These are phyloP conservation scores for Dasypogon diadema DNA, from an alignment of 2,888 invertebrate genomes.

Conservation along the genomic window DNA sequence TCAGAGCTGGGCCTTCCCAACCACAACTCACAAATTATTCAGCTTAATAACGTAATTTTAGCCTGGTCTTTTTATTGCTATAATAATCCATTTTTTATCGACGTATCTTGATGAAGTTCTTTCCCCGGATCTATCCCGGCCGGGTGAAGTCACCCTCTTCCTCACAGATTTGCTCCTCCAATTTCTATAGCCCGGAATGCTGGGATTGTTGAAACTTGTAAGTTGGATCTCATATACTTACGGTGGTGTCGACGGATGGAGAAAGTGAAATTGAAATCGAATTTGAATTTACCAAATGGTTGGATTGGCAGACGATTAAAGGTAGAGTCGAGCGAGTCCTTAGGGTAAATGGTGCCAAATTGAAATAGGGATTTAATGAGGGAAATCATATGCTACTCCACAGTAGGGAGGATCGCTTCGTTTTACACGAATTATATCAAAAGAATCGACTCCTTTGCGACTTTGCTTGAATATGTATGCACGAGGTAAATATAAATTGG, in stretches of 20 bases:
- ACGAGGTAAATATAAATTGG: too few relatives aligned
- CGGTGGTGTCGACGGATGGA: neutral
- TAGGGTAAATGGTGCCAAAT: constrained; percentile 10
- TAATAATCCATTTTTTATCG: constrained; percentile 5
- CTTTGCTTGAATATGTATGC: too few relatives aligned
- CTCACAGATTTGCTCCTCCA: neutral
- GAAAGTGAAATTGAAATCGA: neutral
- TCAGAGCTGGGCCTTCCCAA: too few relatives aligned
- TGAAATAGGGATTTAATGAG: constrained; percentile 13
- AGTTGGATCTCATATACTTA: neutral
- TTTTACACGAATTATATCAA: too few relatives aligned
- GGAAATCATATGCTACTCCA: constrained; percentile 3
- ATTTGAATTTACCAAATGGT: neutral
- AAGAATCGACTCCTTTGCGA: too few relatives aligned
- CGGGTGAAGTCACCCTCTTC: neutral
- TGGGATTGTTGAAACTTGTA: neutral
- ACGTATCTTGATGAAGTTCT: neutral
- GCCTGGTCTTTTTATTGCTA: neutral
- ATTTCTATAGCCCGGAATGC: neutral
- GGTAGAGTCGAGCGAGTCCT: neutral
- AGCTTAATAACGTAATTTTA: neutral
- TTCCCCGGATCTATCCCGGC: neutral
- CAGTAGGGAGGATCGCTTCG: too few relatives aligned
- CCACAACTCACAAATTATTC: neutral
- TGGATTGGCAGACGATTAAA: neutral